phyloP scores from a whole-genome alignment of 1,140 invertebrate genomes.

The Drosophila gunungcola region DNA sequence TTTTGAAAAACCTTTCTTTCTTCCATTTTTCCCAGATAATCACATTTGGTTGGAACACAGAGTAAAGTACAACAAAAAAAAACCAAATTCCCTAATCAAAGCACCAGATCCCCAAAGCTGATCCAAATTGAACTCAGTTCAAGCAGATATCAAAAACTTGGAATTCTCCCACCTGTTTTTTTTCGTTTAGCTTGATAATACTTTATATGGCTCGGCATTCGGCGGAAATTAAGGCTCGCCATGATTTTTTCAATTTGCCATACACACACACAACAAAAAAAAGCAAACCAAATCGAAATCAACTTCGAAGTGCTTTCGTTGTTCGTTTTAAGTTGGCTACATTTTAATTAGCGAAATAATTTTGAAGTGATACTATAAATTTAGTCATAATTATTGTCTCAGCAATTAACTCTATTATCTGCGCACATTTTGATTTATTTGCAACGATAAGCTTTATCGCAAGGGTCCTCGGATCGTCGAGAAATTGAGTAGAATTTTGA shows the following conservation, averaged over 20 bases:
- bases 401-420: constrained; percentile 80
- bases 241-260: constrained; percentile 55
- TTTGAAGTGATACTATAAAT: constrained; percentile 80
- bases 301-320: constrained; percentile 34
- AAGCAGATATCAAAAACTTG: constrained; percentile 19
- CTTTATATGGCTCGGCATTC: constrained; percentile 22
- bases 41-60: no score
- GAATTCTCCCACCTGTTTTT: constrained; percentile 7
- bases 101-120: constrained; percentile 2
- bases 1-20: no score
- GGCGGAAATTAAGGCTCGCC: constrained; percentile 43
- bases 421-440: constrained; percentile 73
- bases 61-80: no score
- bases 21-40: no score
- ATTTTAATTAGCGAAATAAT: constrained; percentile 82
- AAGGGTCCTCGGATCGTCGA: constrained; percentile 25
- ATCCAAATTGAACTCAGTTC: constrained; percentile 23
- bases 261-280: neutral
- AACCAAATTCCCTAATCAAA: no score
- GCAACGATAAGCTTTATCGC: constrained; percentile 54
- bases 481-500: constrained; percentile 30
- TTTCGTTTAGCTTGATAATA: constrained; percentile 24
- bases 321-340: constrained; percentile 50
- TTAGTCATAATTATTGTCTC: constrained; percentile 81
- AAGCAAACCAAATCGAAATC: constrained; percentile 33